phyloP scores from a whole-genome alignment of 2,113 vertebrate species.

The Bostrychus sinensis region DNA sequence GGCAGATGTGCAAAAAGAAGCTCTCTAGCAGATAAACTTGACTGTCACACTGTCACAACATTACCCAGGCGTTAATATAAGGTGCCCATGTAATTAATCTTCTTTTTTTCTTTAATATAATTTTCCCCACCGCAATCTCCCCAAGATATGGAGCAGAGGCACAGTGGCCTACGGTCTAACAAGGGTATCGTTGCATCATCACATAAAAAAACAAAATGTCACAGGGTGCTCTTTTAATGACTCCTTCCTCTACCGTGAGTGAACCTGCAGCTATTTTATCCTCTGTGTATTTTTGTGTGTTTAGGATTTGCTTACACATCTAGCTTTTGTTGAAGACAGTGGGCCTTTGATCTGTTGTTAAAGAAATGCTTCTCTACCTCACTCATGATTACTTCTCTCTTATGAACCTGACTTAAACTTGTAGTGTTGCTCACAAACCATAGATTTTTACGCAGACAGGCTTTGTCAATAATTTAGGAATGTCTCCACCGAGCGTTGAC shows the following conservation, averaged over 20 bases:
- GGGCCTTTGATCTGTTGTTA: slow-evolving; percentile 18
- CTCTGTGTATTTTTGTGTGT: not conserved
- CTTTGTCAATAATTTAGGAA: slow-evolving; percentile 7
- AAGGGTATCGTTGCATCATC: slow-evolving; percentile 52
- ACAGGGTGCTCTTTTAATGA: slow-evolving; percentile 51
- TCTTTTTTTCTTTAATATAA: slow-evolving; percentile 10
- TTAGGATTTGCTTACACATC: slow-evolving; percentile 2
- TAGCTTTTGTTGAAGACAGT: not conserved
- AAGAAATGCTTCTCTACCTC: not conserved
- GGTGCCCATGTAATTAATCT: not conserved
- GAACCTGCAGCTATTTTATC: slow-evolving; percentile 34
- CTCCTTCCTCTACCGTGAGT: not conserved
- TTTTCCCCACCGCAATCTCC: slow-evolving; percentile 12
- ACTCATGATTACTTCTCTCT: not conserved
- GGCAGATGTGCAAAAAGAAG: not conserved
- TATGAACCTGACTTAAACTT: not conserved
- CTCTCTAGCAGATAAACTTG: not conserved
- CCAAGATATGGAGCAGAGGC: slow-evolving; percentile 25
- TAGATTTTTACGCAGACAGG: not conserved
- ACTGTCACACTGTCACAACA: too few relatives aligned
- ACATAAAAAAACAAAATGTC: slow-evolving; percentile 53
- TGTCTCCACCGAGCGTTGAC: slow-evolving; percentile 2
- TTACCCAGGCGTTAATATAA: not conserved
- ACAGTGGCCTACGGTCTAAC: slow-evolving; percentile 24
- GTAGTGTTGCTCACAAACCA: not conserved